A percentile compares a stretch with the other conserved stretches of the same genome.
Evolutionary conservation across 2,888 invertebrate genomes (phyloP).

Genomic region (Sinhomidia bicolor): DNA sequence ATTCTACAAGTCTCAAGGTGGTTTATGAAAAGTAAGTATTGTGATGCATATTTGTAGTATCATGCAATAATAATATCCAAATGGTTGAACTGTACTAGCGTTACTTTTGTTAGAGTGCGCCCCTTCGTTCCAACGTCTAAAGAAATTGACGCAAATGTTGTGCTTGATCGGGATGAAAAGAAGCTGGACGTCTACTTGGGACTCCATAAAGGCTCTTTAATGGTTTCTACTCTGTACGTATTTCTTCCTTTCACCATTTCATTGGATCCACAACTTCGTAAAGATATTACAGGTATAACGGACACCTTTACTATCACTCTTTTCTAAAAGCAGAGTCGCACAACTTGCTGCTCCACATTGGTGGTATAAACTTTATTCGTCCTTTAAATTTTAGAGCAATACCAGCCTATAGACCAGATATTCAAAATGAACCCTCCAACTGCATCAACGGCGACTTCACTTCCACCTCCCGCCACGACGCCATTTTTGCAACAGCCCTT

Average conservation of each 20-base stretch:
- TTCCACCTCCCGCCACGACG: constrained; percentile 56
- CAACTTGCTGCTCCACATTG: no score
- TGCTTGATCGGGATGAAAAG: constrained; percentile 96
- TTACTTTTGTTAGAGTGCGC: constrained; percentile 85
- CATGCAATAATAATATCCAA: no score
- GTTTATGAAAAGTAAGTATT: constrained; percentile 93
- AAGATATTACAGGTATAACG: constrained; percentile 94
- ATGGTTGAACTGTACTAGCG: no score
- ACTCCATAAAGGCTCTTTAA: constrained; percentile 91
- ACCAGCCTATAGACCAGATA: constrained; percentile 79
- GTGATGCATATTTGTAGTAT: no score
- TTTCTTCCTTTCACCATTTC: constrained; percentile 99
- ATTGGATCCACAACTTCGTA: constrained; percentile 98
- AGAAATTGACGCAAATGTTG: constrained; percentile 93
- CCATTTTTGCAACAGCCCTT: constrained; percentile 43
- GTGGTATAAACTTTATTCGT: no score
- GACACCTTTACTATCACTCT: no score
- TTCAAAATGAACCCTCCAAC: constrained; percentile 76
- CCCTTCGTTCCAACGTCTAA: constrained; percentile 91
- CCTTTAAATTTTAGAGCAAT: constrained; percentile 75
- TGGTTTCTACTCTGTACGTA: constrained; percentile 94
- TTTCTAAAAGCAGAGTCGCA: no score
- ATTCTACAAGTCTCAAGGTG: constrained; percentile 91
- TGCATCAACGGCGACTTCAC: constrained; percentile 25
- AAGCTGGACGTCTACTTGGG: constrained; percentile 96